phyloP scores from a whole-genome alignment of 2,888 invertebrate genomes.

The Lasioglossum calceatum region DNA sequence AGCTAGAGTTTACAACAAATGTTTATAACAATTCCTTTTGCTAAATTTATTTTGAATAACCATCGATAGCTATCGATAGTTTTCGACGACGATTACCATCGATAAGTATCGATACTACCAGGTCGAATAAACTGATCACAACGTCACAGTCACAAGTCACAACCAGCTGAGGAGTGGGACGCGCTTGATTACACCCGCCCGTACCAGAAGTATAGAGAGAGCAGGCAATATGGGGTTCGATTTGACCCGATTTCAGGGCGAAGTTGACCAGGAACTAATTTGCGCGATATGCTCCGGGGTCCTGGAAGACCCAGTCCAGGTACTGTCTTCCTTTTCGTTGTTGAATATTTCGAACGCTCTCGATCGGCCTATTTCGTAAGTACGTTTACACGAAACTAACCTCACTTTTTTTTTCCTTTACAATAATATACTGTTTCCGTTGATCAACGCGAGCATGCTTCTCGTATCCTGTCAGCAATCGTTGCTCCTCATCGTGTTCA shows the following conservation, averaged over 20 bases:
- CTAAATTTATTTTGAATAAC: not conserved
- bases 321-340: constrained; percentile 79
- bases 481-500: not conserved
- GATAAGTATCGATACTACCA: not conserved
- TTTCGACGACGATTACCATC: not conserved
- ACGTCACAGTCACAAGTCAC: not conserved
- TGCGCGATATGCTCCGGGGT: constrained; percentile 99
- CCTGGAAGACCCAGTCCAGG: constrained; percentile 97
- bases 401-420: constrained; percentile 35
- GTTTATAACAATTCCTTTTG: too few relatives aligned
- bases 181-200: constrained; percentile 4
- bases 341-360: constrained; percentile 12
- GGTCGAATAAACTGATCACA: not conserved
- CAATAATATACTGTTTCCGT: not conserved
- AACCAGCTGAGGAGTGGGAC: constrained; percentile 11
- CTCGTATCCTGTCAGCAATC: not conserved
- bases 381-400: constrained; percentile 45
- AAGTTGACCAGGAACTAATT: constrained; percentile 98
- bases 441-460: not conserved
- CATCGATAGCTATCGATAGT: not conserved
- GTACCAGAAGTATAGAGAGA: constrained; percentile 16
- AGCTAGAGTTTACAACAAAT: too few relatives aligned
- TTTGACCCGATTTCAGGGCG: constrained; percentile 96
- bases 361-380: constrained; percentile 12
- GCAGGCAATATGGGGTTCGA: constrained; percentile 94